Evolutionary conservation across 2,113 vertebrate genomes (phyloP).

Genomic region (Oreocharis arfaki): DNA sequence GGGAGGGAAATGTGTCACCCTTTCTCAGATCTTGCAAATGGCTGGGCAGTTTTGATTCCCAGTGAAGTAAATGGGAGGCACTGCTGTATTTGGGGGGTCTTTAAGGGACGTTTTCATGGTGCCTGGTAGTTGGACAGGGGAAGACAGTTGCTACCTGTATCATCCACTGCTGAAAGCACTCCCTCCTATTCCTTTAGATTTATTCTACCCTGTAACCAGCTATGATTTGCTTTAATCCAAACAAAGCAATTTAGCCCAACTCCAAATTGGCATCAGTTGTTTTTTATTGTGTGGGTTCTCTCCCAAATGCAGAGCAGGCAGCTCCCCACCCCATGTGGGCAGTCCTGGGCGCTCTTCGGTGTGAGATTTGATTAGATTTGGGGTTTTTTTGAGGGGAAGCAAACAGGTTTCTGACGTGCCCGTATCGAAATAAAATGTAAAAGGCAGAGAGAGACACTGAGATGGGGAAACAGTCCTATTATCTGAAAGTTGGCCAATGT

Average conservation of each 20-base stretch:
- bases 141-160: not conserved
- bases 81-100: not conserved
- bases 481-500: constrained; percentile 66
- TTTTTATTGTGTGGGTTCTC: not conserved
- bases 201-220: not conserved
- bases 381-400: not conserved
- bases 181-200: not conserved
- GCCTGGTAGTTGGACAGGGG: not conserved
- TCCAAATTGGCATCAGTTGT: not conserved
- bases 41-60: constrained; percentile 16
- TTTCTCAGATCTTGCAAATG: constrained; percentile 26
- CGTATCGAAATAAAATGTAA: constrained; percentile 54
- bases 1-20: constrained; percentile 34
- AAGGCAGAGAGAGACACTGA: constrained; percentile 30
- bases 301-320: not conserved
- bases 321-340: not conserved
- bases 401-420: constrained; percentile 42
- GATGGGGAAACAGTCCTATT: constrained; percentile 40
- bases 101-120: not conserved
- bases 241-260: not conserved
- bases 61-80: not conserved
- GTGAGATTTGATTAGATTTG: not conserved
- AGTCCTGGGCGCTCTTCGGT: not conserved
- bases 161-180: not conserved
- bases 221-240: not conserved